A percentile compares a stretch with the other conserved stretches of the same genome.
These are phyloP conservation scores for Uromys caudimaculatus DNA, from an alignment of 2,797 vertebrate genomes.

Conservation along the genomic window DNA sequence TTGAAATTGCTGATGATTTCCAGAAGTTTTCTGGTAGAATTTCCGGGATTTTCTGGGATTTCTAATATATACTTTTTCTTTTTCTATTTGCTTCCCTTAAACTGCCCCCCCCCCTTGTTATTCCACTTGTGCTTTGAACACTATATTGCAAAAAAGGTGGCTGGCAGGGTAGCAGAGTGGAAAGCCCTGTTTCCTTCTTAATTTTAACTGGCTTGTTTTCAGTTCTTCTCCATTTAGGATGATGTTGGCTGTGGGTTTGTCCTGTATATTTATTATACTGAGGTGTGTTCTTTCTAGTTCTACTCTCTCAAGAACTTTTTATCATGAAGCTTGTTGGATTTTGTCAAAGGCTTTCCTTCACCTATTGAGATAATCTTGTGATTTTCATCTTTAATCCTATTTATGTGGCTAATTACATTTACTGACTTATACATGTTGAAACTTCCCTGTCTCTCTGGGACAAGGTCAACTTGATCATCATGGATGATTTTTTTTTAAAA, in stretches of 20 bases:
- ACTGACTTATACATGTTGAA: background rate
- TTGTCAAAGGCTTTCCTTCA: background rate
- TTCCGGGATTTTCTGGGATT: background rate
- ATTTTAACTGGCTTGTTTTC: background rate
- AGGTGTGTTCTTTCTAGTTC: background rate
- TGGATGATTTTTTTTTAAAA: background rate
- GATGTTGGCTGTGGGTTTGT: too few relatives aligned
- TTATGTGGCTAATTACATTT: background rate
- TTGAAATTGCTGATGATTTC: background rate
- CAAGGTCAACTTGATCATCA: background rate
- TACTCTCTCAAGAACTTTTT: background rate
- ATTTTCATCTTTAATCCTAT: background rate
- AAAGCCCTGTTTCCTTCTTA: background rate
- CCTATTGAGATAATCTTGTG: background rate
- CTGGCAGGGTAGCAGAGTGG: background rate
- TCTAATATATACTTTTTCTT: background rate
- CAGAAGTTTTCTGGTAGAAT: background rate
- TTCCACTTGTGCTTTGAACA: background rate
- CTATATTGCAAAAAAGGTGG: background rate
- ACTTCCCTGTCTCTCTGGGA: background rate
- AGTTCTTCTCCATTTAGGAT: background rate
- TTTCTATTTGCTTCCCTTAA: background rate
- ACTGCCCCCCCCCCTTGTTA: background rate
- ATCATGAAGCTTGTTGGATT: background rate
- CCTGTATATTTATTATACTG: background rate